These are phyloP conservation scores for Chloroceryle amazona DNA, from an alignment of 2,797 vertebrate genomes.

Conservation along the genomic window DNA sequence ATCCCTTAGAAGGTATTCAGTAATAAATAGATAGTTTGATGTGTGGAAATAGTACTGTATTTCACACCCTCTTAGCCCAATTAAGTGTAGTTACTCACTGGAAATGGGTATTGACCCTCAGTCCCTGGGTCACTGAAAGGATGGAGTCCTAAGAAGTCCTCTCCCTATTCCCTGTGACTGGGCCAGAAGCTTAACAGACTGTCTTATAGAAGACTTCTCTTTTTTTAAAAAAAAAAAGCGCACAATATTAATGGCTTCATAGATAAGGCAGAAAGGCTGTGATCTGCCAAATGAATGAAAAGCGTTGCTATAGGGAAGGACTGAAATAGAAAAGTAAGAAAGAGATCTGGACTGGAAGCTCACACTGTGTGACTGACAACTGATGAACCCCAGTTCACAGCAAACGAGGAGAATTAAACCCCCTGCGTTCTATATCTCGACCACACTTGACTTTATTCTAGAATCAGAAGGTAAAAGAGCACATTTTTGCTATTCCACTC, in stretches of 20 bases:
- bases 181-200: neutral
- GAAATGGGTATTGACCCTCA: neutral
- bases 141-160: neutral
- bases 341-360: neutral
- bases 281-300: neutral
- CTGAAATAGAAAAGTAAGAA: neutral
- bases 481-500: neutral
- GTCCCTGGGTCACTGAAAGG: neutral
- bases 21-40: neutral
- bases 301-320: neutral
- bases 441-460: neutral
- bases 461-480: neutral
- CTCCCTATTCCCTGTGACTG: neutral
- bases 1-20: neutral
- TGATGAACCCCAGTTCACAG: neutral
- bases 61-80: neutral
- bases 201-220: neutral
- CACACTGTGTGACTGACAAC: neutral
- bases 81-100: neutral
- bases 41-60: neutral
- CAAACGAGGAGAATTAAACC: neutral
- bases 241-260: neutral
- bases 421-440: neutral
- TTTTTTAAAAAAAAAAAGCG: neutral
- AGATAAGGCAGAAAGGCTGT: neutral